Evolutionary conservation across 2,888 invertebrate species (phyloP).

Genomic region (Hirtodrosophila histrioides): DNA sequence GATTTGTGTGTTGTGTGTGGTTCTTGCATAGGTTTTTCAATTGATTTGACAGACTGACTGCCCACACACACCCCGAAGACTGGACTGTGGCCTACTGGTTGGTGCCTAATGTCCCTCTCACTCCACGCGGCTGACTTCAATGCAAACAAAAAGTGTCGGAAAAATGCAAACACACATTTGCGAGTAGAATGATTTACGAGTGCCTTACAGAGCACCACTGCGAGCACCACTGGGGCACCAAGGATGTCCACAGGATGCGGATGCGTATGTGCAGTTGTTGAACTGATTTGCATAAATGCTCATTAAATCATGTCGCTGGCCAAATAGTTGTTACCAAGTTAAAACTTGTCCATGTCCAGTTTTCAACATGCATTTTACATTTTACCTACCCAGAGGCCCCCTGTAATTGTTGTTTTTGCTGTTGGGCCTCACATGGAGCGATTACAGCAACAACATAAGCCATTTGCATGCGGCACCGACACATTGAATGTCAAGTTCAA

Average conservation of each 20-base stretch:
- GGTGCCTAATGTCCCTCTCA: conserved; percentile 23
- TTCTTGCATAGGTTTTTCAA: conserved; percentile 28
- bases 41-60: conserved; percentile 48
- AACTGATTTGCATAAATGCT: conserved; percentile 69
- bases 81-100: not conserved
- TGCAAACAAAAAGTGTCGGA: conserved; percentile 44
- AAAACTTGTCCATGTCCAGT: conserved; percentile 54
- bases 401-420: conserved; percentile 43
- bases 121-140: conserved; percentile 4
- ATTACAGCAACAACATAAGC: conserved; percentile 37
- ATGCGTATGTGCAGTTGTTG: conserved; percentile 22
- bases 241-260: conserved; percentile 29
- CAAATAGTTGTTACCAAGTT: conserved; percentile 41
- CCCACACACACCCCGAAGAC: conserved; percentile 6
- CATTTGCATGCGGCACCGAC: conserved; percentile 52
- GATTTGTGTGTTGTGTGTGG: conserved; percentile 26
- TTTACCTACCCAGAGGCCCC: conserved; percentile 8
- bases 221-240: conserved; percentile 8
- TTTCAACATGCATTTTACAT: conserved; percentile 29
- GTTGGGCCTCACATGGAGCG: conserved; percentile 57
- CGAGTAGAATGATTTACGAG: conserved; percentile 67
- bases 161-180: conserved; percentile 43
- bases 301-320: conserved; percentile 70
- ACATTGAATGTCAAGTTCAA: conserved; percentile 74
- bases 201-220: conserved; percentile 16